Evolutionary conservation across 2,113 vertebrate species (phyloP), one percentile per base, ranked within the genome.

Genomic region (Otis tarda): DNA sequence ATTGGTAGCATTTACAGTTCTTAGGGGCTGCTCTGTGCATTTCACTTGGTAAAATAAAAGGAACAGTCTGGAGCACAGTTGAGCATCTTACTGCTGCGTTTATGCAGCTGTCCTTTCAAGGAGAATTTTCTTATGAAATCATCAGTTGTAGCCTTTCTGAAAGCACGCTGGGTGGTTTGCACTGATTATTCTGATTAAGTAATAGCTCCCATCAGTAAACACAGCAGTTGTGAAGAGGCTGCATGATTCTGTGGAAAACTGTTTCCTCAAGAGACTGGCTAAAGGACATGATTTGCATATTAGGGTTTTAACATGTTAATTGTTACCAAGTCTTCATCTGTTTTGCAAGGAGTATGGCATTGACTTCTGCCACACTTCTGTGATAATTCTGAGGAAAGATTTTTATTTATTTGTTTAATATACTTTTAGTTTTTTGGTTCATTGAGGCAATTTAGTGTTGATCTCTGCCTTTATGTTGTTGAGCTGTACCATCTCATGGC

Each of bases 281-380:
- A 22, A 82, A 79, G 86, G 80, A 95, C 25, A 31, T 92, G 80
- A 89, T 87, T 43, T 69, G 95, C 95, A 96, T 95, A 74, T 33
- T n/a, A 37, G 33, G 52, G 33, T 23, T 84, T 96, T 94, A 83
- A 90, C 49, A 84, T 96, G 90, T 65, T 89, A 92, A 93, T 93
- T 93, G 53, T 81, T 82, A 60, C 37, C 47, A 63, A 30, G 53
- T 28, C 90, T 84, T 83, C 93, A 59, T 85, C 69, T 85, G 39
- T 68, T 92, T 82, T 92, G 73, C 53, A 33, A 68, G 75, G 75
- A 60, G 7, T 39, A 24, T 64, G 65, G 35, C 74, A 65, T 22
- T 50, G 70, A 14, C 43, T 90, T 86, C 63, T 91, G 55, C 25
- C 70, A 91, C 70, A 7, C 41, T 93, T 56, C 82, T 73, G 7